Conservation (phyloP, 2,113 vertebrate genomes). For the Asarcornis scutulata region DNA sequence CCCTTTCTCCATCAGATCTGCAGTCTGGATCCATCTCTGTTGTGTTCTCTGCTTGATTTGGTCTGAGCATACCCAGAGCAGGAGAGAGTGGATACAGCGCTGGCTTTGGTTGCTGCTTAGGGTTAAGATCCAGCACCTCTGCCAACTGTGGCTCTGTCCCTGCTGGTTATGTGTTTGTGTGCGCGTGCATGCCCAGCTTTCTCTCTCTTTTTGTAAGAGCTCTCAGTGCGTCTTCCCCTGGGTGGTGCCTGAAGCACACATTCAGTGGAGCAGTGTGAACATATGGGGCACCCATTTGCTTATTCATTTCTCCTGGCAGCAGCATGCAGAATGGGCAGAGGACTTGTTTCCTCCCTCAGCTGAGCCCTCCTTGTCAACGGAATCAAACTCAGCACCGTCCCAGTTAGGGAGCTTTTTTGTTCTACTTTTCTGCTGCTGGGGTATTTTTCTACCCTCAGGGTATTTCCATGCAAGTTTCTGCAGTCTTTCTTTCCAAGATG, state of each 20-base stretch:
- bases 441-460: not conserved
- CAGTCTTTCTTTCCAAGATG: not conserved
- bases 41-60: not conserved
- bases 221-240: not conserved
- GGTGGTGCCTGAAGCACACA: conserved; percentile 20
- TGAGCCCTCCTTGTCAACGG: not conserved
- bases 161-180: not conserved
- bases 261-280: not conserved
- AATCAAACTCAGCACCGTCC: not conserved
- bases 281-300: conserved; percentile 61
- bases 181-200: not conserved
- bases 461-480: not conserved
- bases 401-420: not conserved
- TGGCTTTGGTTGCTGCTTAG: not conserved
- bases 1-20: not conserved
- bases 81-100: not conserved
- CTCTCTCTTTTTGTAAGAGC: not conserved
- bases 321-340: not conserved
- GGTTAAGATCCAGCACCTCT: not conserved
- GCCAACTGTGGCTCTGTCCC: not conserved
- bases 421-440: not conserved
- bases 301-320: conserved; percentile 56
- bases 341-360: not conserved
- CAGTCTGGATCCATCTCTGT: not conserved
- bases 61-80: not conserved